phyloP scores from a whole-genome alignment of 1,140 invertebrate genomes.

The Eulimnadia texana region DNA sequence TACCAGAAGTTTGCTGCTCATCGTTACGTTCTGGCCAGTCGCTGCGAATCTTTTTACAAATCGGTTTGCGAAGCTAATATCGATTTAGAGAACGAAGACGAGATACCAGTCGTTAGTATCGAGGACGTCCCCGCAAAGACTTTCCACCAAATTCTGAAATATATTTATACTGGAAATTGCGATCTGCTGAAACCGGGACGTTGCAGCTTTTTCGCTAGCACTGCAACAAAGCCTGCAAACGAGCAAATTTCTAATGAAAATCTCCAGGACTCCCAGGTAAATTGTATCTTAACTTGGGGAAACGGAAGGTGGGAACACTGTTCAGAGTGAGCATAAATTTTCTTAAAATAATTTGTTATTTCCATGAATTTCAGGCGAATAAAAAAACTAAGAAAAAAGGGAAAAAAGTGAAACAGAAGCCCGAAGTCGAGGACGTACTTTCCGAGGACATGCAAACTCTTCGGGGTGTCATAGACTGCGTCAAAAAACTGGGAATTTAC shows the following conservation, averaged over 20 bases:
- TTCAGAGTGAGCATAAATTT: too few relatives aligned
- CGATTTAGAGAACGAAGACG: constrained; percentile 7
- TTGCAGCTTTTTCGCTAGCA: constrained; percentile 1
- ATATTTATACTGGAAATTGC: constrained; percentile 49
- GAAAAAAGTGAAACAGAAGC: constrained; percentile 21
- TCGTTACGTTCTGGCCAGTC: constrained; percentile 48
- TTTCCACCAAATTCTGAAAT: constrained; percentile 46
- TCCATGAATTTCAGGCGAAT: constrained; percentile 19
- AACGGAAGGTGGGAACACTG: too few relatives aligned
- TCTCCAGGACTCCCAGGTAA: too few relatives aligned
- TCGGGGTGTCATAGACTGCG: constrained; percentile 39
- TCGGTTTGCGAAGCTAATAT: constrained; percentile 18
- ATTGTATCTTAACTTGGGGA: too few relatives aligned
- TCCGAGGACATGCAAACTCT: constrained; percentile 30
- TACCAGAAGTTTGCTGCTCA: constrained; percentile 42
- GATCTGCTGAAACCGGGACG: constrained; percentile 39
- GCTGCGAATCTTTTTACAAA: constrained; percentile 39
- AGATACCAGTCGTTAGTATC: constrained; percentile 22
- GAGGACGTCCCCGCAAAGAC: constrained; percentile 40
- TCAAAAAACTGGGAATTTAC: constrained; percentile 31
- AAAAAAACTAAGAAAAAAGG: constrained; percentile 24
- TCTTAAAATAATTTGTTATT: too few relatives aligned
- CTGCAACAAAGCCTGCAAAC: constrained; percentile 16
- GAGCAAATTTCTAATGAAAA: too few relatives aligned
- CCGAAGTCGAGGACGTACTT: constrained; percentile 21